Evolutionary conservation across 2,113 vertebrate species (phyloP), one percentile per base, ranked within the genome.

Genomic region (Pyxicephalus adspersus): DNA sequence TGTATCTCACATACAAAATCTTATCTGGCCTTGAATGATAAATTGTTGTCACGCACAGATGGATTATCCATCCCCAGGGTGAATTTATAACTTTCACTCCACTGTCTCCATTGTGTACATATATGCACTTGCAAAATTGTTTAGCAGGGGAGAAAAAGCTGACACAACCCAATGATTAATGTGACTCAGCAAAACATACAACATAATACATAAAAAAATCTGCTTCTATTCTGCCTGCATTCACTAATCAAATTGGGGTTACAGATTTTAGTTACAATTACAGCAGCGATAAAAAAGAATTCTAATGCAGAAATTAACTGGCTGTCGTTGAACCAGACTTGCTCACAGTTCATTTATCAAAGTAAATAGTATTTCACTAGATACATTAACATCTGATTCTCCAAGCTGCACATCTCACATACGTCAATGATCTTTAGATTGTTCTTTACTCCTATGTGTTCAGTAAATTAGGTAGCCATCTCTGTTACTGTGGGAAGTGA

Each of bases 21-120:
- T 31, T 72, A 80, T 64, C 38, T 80, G 73, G 64, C 58, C 25
- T 13, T 65, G 68, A 73, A 81, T 74, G 79, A 81, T 81, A 60
- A 81, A 73, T 81, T 52, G 68, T 74, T 22, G 54, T 81, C 50
- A 64, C 38, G 28, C 50, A 63, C 28, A 81, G 45, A 81, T 81
- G 60, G 60, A 74, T 81, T 81, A 73, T 81, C 50, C 57, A 52
- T 64, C 68, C 58, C 67, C 67, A 38, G 50, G 57, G 67, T 63
- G 29, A 31, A 81, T 81, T 73, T 81, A 80, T 80, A 80, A 31
- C 78, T 80, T 80, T 52, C 58, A 64, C 28, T 54, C 19, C 22
- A 57, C n/a, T 63, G 26, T 65, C 58, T 65, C 63, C 45, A 64
- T 54, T 28, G 34, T 80, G 77, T 61, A 70, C 57, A 50, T 58